Evolutionary conservation across 2,888 invertebrate species (phyloP).

Genomic region (Xestia xanthographa): DNA sequence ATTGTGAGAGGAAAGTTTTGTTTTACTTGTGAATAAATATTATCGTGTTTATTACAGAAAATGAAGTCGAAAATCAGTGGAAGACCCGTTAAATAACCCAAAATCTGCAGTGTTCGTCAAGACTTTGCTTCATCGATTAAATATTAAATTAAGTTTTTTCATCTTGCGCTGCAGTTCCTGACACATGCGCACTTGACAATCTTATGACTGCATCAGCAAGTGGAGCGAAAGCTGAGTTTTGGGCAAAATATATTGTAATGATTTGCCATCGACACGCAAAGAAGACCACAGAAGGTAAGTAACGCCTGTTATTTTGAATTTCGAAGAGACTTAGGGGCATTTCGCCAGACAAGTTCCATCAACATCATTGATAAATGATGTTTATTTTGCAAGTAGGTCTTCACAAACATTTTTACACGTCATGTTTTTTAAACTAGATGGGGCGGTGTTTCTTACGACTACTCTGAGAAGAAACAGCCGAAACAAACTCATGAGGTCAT

Average conservation of each 20-base stretch:
- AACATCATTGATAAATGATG: too few relatives aligned
- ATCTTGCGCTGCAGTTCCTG: neutral
- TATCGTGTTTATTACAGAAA: conserved; percentile 7
- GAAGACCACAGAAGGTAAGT: neutral
- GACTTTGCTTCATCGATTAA: neutral
- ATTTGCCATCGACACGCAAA: neutral
- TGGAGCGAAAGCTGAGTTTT: neutral
- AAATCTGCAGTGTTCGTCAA: neutral
- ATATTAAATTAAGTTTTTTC: neutral
- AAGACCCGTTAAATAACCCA: neutral
- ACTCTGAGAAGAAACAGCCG: too few relatives aligned
- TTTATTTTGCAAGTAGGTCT: too few relatives aligned
- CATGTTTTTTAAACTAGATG: too few relatives aligned
- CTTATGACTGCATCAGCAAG: neutral
- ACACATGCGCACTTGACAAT: neutral
- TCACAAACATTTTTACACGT: too few relatives aligned
- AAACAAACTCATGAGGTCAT: too few relatives aligned
- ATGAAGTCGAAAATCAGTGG: neutral
- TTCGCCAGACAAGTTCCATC: neutral
- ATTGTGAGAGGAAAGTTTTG: conserved; percentile 47
- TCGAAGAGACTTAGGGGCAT: neutral
- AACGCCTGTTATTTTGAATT: neutral
- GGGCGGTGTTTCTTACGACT: too few relatives aligned
- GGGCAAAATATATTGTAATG: neutral
- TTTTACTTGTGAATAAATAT: conserved; percentile 20